These are phyloP conservation scores for Pygmarrhopalites habei DNA, from an alignment of 1,140 invertebrate genomes.

Conservation along the genomic window DNA sequence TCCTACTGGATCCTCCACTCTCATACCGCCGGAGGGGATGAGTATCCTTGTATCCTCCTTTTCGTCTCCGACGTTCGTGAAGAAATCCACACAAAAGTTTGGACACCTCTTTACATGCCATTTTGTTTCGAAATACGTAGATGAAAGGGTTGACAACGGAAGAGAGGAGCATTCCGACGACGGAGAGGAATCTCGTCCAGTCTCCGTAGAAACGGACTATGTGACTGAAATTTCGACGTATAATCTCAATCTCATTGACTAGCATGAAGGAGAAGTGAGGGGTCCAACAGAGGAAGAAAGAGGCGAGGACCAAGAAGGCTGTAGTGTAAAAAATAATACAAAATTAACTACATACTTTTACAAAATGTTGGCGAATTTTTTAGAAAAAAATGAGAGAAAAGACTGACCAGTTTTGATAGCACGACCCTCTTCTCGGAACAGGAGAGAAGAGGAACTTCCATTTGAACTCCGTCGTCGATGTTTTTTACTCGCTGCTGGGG, in stretches of 20 bases:
- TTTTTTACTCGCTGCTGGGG: conserved; percentile 37
- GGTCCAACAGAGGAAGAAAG: conserved; percentile 51
- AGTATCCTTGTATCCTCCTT: conserved; percentile 7
- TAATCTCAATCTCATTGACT: conserved; percentile 29
- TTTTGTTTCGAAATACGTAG: conserved; percentile 52
- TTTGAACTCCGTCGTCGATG: conserved; percentile 42
- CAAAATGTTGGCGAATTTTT: no score
- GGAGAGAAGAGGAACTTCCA: conserved; percentile 45
- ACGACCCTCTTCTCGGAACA: conserved; percentile 51
- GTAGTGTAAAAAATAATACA: no score
- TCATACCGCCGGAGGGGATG: not conserved
- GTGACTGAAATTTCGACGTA: conserved; percentile 14
- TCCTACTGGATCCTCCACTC: not conserved
- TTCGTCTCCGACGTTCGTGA: conserved; percentile 7
- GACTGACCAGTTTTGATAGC: conserved; percentile 53
- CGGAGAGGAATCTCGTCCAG: conserved; percentile 43
- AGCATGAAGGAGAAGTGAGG: conserved; percentile 48
- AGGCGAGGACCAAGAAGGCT: conserved; percentile 48
- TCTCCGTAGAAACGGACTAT: conserved; percentile 30
- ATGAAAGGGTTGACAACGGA: conserved; percentile 51
- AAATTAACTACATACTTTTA: no score
- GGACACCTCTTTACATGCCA: conserved; percentile 45
- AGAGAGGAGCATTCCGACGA: conserved; percentile 37
- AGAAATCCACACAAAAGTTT: conserved; percentile 41
- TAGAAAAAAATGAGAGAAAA: no score